Percentiles rank a stretch among this genome's conserved stretches.
Evolutionary conservation across 2,113 vertebrate species (phyloP).

Genomic region (Rattus norvegicus): DNA sequence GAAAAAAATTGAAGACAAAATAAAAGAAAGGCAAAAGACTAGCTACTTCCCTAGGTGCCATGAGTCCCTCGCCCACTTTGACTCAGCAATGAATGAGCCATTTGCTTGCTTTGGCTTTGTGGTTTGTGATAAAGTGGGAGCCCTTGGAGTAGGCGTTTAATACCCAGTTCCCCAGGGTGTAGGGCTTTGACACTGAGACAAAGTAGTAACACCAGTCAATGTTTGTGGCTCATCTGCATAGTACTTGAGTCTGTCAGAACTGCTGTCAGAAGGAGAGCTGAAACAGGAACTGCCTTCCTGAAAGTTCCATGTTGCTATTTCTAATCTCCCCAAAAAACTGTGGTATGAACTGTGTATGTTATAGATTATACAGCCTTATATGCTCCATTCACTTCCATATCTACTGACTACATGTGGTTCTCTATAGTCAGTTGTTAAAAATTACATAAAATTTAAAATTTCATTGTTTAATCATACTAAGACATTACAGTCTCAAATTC

Average conservation of each 20-base stretch:
- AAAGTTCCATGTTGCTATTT: conserved; percentile 14
- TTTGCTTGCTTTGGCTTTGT: conserved; percentile 61
- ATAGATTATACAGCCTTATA: neutral
- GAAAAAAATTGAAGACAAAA: neutral
- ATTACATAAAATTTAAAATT: conserved; percentile 38
- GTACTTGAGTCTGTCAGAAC: neutral
- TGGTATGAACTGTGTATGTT: neutral
- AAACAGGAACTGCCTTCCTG: neutral
- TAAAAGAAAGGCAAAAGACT: neutral
- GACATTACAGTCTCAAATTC: neutral
- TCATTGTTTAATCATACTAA: neutral
- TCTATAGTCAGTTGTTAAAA: conserved; percentile 56
- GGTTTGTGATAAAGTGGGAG: conserved; percentile 70
- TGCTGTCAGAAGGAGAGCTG: neutral
- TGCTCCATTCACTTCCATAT: neutral
- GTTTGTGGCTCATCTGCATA: neutral
- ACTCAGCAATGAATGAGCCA: conserved; percentile 49
- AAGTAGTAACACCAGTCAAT: neutral
- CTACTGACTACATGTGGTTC: neutral
- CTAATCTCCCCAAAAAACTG: neutral
- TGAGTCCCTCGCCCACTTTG: conserved; percentile 58
- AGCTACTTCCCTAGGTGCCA: conserved; percentile 10
- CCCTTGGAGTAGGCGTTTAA: conserved; percentile 39
- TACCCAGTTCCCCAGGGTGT: neutral
- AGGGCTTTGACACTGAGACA: neutral